Evolutionary conservation across 2,113 vertebrate genomes (phyloP).

Genomic region (Recurvirostra avosetta): DNA sequence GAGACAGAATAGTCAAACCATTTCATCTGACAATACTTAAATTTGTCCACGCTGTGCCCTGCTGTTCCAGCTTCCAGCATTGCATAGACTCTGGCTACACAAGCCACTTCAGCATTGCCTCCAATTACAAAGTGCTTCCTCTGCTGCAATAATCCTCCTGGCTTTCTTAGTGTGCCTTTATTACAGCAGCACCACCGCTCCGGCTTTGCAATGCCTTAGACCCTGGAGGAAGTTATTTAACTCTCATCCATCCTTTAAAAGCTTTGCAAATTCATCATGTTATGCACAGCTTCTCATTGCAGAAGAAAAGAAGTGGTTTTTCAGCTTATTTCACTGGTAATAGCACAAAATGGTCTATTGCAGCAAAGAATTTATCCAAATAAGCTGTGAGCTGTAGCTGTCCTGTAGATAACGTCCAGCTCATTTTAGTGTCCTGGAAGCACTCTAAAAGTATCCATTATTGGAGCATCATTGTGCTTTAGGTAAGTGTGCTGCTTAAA

Average conservation of each 20-base stretch:
- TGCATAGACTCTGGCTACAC: background rate
- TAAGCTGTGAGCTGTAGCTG: background rate
- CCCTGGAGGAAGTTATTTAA: constrained; percentile 4
- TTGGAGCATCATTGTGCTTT: background rate
- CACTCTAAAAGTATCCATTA: background rate
- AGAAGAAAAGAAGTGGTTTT: background rate
- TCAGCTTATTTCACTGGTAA: background rate
- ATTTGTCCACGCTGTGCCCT: background rate
- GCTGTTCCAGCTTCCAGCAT: background rate
- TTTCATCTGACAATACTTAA: background rate
- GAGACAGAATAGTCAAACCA: background rate
- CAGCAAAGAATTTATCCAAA: constrained; percentile 22
- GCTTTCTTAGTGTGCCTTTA: background rate
- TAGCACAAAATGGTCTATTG: constrained; percentile 12
- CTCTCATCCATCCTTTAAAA: background rate
- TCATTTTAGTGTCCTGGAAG: background rate
- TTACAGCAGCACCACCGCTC: background rate
- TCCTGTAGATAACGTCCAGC: background rate
- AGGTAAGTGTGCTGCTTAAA: background rate
- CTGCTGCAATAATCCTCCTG: background rate
- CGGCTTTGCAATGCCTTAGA: background rate
- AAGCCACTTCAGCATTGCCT: background rate
- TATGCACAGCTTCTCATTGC: background rate
- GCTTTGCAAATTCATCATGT: background rate
- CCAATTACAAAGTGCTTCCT: background rate